phyloP scores from a whole-genome alignment of 2,113 vertebrate species.

The Coreoperca whiteheadi region DNA sequence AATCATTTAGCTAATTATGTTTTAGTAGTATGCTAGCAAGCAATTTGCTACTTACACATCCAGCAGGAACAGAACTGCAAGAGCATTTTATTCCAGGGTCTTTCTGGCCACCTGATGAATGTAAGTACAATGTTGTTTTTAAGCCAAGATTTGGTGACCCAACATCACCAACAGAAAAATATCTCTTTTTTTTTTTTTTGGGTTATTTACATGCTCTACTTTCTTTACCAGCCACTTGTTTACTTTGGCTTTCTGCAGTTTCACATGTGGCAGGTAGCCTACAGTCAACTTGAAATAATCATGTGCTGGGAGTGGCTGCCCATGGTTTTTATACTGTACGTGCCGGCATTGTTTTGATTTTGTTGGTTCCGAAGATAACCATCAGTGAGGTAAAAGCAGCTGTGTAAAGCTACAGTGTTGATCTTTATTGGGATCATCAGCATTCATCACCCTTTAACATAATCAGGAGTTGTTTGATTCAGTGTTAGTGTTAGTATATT shows the following conservation, averaged over 20 bases:
- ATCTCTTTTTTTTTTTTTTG: background rate
- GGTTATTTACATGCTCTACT: background rate
- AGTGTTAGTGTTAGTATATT: conserved; percentile 22
- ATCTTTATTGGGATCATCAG: conserved; percentile 5
- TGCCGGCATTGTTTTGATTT: conserved; percentile 18
- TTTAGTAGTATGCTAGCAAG: background rate
- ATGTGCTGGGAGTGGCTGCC: conserved; percentile 13
- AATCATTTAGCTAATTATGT: background rate
- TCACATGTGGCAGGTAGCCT: conserved; percentile 2
- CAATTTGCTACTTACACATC: background rate
- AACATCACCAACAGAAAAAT: background rate
- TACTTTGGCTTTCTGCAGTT: conserved; percentile 13
- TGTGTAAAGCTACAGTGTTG: conserved; percentile 22
- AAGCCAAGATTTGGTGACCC: conserved; percentile 5
- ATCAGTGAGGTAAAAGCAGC: conserved; percentile 4
- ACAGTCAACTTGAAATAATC: conserved; percentile 17
- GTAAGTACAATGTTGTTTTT: conserved; percentile 33
- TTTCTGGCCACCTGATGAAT: conserved; percentile 38
- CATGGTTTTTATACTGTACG: conserved; percentile 1
- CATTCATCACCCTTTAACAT: conserved; percentile 27
- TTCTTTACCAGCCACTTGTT: conserved; percentile 10
- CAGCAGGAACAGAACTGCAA: conserved; percentile 7
- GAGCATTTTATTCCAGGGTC: conserved; percentile 5
- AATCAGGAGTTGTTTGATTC: conserved; percentile 28
- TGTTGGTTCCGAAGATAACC: background rate